Evolutionary conservation across 2,113 vertebrate genomes (phyloP).

Genomic region (Amazona guildingii): DNA sequence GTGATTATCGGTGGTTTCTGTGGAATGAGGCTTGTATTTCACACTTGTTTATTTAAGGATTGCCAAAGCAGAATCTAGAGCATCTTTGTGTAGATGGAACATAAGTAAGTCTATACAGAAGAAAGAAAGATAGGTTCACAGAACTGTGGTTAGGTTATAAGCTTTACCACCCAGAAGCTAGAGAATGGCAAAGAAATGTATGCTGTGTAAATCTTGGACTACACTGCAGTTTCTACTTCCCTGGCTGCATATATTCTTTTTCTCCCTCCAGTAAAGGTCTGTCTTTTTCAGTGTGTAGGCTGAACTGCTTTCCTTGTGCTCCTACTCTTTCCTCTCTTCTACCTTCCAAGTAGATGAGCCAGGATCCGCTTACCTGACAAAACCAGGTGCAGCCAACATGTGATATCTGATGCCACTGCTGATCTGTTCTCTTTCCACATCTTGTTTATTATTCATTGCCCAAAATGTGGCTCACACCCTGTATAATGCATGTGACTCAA

Average conservation of each 20-base stretch:
- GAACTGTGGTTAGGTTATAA: background rate
- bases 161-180: background rate
- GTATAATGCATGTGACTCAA: constrained; percentile 29
- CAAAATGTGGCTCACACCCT: constrained; percentile 17
- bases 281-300: background rate
- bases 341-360: background rate
- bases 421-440: constrained; percentile 7
- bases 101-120: background rate
- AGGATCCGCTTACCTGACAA: background rate
- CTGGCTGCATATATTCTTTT: background rate
- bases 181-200: background rate
- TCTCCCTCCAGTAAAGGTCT: background rate
- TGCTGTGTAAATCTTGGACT: background rate
- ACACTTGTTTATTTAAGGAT: background rate
- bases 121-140: background rate
- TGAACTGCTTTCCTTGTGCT: background rate
- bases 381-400: background rate
- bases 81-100: background rate
- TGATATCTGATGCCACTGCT: background rate
- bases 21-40: background rate
- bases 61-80: background rate
- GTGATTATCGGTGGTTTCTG: background rate
- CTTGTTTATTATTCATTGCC: constrained; percentile 21
- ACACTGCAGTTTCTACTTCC: background rate
- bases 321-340: background rate